phyloP scores from a whole-genome alignment of 1,140 invertebrate genomes.

The Caenorhabditis latens region DNA sequence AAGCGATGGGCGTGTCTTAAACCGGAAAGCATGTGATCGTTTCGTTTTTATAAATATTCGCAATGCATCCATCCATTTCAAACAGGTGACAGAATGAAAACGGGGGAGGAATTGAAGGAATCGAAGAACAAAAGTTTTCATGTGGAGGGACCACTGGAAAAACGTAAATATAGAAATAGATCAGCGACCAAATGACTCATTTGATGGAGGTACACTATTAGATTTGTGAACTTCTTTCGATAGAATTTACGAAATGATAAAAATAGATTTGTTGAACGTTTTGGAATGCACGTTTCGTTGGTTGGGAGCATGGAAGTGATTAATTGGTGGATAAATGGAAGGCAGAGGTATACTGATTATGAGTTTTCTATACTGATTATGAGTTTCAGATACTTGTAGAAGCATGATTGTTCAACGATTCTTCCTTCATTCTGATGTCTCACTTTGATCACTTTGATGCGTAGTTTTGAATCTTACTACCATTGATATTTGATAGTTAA shows the following conservation, averaged over 20 bases:
- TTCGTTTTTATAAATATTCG: conserved; percentile 41
- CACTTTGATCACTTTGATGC: too few relatives aligned
- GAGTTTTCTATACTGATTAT: too few relatives aligned
- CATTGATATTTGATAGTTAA: too few relatives aligned
- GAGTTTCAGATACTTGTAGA: too few relatives aligned
- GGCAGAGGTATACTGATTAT: too few relatives aligned
- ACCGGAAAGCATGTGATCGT: conserved; percentile 49
- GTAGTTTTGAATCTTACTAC: too few relatives aligned
- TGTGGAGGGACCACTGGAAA: not conserved
- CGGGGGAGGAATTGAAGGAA: conserved; percentile 27
- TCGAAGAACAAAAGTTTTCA: conserved; percentile 42
- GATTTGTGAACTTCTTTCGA: conserved; percentile 12
- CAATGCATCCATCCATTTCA: conserved; percentile 17
- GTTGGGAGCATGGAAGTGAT: too few relatives aligned
- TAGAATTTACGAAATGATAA: not conserved
- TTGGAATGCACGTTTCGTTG: conserved; percentile 1
- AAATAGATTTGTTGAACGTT: not conserved
- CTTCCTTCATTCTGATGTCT: too few relatives aligned
- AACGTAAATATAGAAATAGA: conserved; percentile 13
- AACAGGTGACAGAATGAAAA: conserved; percentile 44
- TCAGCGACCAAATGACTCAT: conserved; percentile 37
- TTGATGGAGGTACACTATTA: not conserved
- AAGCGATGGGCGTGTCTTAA: conserved; percentile 16
- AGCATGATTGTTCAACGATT: too few relatives aligned
- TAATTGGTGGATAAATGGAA: too few relatives aligned